Percentiles rank a stretch among this genome's conserved stretches.
phyloP scores from a whole-genome alignment of 2,888 invertebrate species.

The Elegia similella region DNA sequence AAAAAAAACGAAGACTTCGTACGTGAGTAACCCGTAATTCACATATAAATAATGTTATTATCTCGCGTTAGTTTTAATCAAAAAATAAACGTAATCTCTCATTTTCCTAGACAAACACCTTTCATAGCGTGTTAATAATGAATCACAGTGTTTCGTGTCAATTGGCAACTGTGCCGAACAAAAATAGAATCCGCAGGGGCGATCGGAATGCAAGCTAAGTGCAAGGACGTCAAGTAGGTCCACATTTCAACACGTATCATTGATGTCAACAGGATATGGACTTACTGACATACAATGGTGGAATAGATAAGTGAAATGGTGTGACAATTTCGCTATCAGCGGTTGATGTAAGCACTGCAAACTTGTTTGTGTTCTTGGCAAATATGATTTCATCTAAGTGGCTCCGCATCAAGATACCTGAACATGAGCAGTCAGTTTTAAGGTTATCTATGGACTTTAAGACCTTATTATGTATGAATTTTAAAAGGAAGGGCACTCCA shows the following conservation, averaged over 20 bases:
- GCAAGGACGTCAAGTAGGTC: conserved; percentile 7
- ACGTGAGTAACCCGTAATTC: too few species aligned
- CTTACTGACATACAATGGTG: not conserved
- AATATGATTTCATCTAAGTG: not conserved
- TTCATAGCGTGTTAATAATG: not conserved
- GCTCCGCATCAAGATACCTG: not conserved
- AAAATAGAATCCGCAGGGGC: conserved; percentile 8
- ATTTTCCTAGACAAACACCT: not conserved
- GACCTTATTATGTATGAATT: too few species aligned
- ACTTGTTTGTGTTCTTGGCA: not conserved
- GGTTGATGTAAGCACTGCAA: not conserved
- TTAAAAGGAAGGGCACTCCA: too few species aligned
- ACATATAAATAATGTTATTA: too few species aligned
- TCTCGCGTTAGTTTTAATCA: too few species aligned
- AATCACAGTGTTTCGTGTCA: conserved; percentile 1
- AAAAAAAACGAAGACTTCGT: too few species aligned
- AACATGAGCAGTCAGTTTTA: not conserved
- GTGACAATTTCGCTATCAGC: not conserved
- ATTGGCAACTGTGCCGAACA: conserved; percentile 11
- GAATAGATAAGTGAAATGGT: not conserved
- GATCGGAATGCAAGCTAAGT: conserved; percentile 8
- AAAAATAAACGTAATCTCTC: not conserved
- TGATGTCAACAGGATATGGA: not conserved
- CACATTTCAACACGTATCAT: not conserved
- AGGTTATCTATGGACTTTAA: not conserved